phyloP scores from a whole-genome alignment of 2,113 vertebrate genomes.

The Hassar affinis region DNA sequence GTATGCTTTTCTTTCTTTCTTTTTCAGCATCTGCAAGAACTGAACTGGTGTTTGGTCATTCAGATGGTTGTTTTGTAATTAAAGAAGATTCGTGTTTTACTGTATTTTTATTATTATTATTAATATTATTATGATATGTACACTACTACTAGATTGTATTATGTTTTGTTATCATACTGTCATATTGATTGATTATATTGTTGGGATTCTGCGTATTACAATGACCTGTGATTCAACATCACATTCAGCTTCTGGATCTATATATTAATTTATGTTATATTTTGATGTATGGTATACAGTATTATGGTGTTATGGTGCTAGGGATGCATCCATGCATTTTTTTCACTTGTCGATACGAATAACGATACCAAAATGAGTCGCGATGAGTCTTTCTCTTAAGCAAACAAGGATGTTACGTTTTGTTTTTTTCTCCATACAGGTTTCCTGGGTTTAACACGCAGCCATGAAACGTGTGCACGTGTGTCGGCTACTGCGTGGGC shows the following conservation, averaged over 20 bases:
- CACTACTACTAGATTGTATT: constrained; percentile 37
- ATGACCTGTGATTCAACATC: constrained; percentile 20
- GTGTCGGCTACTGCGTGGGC: background rate
- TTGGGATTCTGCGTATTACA: constrained; percentile 4
- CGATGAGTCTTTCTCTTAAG: background rate
- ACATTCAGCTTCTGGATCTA: constrained; percentile 21
- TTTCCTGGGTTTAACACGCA: background rate
- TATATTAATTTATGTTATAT: constrained; percentile 30
- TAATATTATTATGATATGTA: constrained; percentile 1
- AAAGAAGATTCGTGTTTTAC: constrained; percentile 4
- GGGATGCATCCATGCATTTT: background rate
- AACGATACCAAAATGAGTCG: too few relatives aligned
- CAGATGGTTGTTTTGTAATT: background rate
- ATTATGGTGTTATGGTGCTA: too few relatives aligned
- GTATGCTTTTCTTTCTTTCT: background rate
- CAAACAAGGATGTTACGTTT: background rate
- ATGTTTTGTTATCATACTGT: constrained; percentile 28
- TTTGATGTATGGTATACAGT: background rate
- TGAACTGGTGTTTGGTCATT: background rate
- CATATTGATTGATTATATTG: background rate
- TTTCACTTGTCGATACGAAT: background rate
- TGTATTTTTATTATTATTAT: background rate
- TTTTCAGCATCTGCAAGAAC: background rate
- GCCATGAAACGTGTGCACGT: background rate
- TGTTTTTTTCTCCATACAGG: background rate